phyloP scores from a whole-genome alignment of 1,140 invertebrate species.

The Brachionus rotundiformis region DNA sequence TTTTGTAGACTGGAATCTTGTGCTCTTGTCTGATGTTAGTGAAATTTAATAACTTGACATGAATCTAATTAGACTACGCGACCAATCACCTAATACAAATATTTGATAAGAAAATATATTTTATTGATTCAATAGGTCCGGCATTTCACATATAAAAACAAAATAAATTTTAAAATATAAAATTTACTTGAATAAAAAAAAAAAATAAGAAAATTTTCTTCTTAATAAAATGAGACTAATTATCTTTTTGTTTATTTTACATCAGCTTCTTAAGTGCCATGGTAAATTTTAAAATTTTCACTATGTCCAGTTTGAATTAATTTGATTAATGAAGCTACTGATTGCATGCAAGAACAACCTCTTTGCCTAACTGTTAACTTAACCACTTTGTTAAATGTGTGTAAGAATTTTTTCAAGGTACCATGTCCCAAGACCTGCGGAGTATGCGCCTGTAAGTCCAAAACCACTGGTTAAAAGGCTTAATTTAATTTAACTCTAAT shows the following conservation, averaged over 20 bases:
- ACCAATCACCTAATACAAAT: constrained; percentile 7
- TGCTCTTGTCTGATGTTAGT: background rate
- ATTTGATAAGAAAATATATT: background rate
- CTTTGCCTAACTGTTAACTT: constrained; percentile 38
- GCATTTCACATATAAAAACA: background rate
- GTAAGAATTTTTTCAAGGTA: constrained; percentile 40
- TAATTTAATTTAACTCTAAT: background rate
- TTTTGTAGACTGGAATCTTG: background rate
- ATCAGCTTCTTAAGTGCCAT: background rate
- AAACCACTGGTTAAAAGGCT: background rate
- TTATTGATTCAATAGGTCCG: background rate
- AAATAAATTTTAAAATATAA: background rate
- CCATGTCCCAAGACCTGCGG: constrained; percentile 50
- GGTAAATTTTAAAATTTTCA: background rate
- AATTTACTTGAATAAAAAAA: no score
- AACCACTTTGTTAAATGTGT: constrained; percentile 41
- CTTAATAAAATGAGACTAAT: background rate
- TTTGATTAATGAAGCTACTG: no score
- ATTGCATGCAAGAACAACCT: constrained; percentile 46
- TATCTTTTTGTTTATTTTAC: background rate
- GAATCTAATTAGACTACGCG: background rate
- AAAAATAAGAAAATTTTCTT: no score
- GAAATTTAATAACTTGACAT: constrained; percentile 9
- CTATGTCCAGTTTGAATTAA: no score
- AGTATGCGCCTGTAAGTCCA: background rate